Conservation (phyloP, 2,113 vertebrate genomes). For the Cairina moschata region DNA sequence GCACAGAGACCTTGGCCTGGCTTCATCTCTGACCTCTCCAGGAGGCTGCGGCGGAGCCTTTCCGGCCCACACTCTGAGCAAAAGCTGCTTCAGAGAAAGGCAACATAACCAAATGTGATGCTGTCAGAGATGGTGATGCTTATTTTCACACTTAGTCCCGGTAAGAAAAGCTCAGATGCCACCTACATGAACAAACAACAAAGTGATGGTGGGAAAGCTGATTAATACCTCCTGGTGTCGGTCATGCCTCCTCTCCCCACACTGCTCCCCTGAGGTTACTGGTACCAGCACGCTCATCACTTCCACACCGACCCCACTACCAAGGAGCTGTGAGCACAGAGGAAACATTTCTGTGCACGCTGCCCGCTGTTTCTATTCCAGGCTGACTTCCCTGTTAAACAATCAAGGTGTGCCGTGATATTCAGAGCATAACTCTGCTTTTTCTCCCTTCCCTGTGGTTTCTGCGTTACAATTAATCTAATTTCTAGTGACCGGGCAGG, state of each 20-base stretch:
- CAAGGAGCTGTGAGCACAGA: background rate
- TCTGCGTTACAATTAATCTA: constrained; percentile 70
- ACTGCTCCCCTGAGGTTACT: background rate
- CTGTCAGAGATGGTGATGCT: background rate
- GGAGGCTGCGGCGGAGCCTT: background rate
- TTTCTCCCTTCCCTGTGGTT: background rate
- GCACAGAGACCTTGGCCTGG: background rate
- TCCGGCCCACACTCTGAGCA: background rate
- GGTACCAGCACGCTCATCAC: background rate
- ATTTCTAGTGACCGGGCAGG: constrained; percentile 63
- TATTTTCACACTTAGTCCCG: background rate
- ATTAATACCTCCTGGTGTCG: background rate
- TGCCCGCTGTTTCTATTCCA: background rate
- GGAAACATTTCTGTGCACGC: background rate
- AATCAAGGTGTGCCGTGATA: background rate
- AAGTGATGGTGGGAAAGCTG: background rate
- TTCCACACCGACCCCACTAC: background rate
- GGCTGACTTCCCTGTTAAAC: background rate
- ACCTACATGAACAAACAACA: background rate
- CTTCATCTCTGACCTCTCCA: background rate
- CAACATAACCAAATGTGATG: background rate
- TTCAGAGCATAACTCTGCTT: background rate
- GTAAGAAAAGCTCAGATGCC: background rate
- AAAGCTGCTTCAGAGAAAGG: background rate
- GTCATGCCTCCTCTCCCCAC: background rate